phyloP scores from a whole-genome alignment of 2,797 vertebrate genomes.

The Simalia tracyae region DNA sequence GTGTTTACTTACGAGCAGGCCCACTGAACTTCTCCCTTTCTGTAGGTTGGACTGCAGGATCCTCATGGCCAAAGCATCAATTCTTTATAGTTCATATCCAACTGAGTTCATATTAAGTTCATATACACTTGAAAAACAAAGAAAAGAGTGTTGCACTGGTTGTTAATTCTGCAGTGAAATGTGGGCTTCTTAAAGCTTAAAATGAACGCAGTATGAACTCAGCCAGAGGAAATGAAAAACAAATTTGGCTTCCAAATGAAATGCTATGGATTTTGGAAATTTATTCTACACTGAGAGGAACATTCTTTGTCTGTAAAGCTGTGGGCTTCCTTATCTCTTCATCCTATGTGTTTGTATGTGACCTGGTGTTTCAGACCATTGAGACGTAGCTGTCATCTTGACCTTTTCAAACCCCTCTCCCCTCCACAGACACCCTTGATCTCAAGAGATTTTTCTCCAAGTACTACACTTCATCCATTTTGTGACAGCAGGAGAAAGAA shows the following conservation, averaged over 20 bases:
- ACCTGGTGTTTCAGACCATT: not conserved
- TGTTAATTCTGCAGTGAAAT: not conserved
- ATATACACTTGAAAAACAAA: no score
- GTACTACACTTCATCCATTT: no score
- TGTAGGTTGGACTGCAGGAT: not conserved
- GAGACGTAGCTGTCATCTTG: no score
- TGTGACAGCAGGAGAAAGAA: no score
- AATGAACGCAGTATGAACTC: not conserved
- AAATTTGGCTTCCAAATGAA: not conserved
- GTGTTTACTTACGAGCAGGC: not conserved
- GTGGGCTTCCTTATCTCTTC: not conserved
- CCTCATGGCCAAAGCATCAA: not conserved
- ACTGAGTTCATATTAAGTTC: not conserved
- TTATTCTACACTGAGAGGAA: not conserved
- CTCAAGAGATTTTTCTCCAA: no score
- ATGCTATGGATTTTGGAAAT: not conserved
- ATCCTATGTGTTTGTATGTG: not conserved
- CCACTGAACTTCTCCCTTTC: not conserved
- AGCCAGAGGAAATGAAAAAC: not conserved
- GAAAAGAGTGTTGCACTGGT: not conserved
- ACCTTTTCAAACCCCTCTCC: no score
- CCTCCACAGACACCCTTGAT: no score
- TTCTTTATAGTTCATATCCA: not conserved
- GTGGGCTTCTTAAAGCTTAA: not conserved
- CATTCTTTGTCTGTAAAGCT: not conserved